Evolutionary conservation across 2,888 invertebrate species (phyloP).

Genomic region (Patella ulyssiponensis): DNA sequence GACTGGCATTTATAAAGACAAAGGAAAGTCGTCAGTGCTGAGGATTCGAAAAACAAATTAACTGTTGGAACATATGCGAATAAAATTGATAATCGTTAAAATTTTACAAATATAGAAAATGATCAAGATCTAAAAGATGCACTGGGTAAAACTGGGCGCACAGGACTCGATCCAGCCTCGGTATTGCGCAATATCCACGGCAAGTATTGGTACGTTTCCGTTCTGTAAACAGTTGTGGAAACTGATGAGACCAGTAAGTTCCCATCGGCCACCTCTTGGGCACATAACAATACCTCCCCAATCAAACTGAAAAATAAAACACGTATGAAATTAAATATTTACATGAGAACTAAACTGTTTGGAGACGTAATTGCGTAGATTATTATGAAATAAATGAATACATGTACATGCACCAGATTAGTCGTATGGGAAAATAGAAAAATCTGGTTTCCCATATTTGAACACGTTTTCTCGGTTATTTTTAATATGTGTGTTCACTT

Average conservation of each 20-base stretch:
- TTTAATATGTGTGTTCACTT: too few species aligned
- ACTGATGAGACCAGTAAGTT: conserved; percentile 19
- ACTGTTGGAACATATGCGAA: too few species aligned
- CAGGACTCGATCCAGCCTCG: conserved; percentile 18
- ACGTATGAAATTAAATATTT: neutral
- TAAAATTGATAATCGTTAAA: neutral
- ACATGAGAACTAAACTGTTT: too few species aligned
- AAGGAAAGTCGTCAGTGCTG: too few species aligned
- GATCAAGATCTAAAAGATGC: neutral
- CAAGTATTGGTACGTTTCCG: conserved; percentile 2
- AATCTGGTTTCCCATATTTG: too few species aligned
- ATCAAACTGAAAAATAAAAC: conserved; percentile 15
- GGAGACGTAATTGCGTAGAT: too few species aligned
- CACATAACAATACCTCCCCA: conserved; percentile 24
- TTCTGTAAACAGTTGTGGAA: conserved; percentile 14
- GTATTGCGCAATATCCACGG: neutral
- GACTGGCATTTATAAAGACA: too few species aligned
- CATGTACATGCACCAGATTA: too few species aligned
- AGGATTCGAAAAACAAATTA: too few species aligned
- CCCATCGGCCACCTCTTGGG: neutral
- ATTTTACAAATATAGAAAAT: neutral
- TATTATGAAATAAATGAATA: too few species aligned
- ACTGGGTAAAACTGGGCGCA: neutral
- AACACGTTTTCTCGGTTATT: too few species aligned
- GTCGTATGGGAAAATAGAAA: too few species aligned